Evolutionary conservation across 2,113 vertebrate species (phyloP), one percentile per base, ranked within the genome.

Genomic region (Lampris megalopsis): DNA sequence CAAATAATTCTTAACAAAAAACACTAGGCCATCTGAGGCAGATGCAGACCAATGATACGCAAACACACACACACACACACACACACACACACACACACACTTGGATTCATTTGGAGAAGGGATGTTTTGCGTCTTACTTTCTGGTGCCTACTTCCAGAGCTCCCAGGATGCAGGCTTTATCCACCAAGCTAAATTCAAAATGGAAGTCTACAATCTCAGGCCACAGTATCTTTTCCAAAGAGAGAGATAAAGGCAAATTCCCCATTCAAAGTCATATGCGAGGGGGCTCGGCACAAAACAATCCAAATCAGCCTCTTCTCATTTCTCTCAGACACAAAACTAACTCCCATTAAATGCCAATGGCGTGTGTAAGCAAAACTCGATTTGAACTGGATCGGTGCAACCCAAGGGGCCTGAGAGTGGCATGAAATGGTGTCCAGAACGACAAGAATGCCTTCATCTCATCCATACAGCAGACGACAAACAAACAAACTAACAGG

Each of bases 231-330:
- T 24, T 57, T 50, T 47, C 69, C 43, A 58, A 68, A 81, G 50
- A n/a, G 9, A 69, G 42, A 69, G 54, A 36, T 58, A 64, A 68
- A 13, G 2, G 41, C 63, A 67, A 74, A 63, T 41, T 58, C 48
- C 68, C 13, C 35, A 2, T 45, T 35, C 75, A 72, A 40, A 37
- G 35, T 35, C 48, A 37, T 13, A 60, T 63, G 36, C 40, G 70
- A 47, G 4, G 7, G 43, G 7, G 4, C 43, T 7, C 4, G 7
- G 43, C 43, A 45, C 4, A 7, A 45, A 45, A 45, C 43, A 45
- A 45, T 45, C 43, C 4, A 45, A 45, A 45, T 45, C 53, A 56
- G 11, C 53, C 53, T n/a, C 5, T n/a, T 35, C 11, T 5, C 6
- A 54, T 24, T 24, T 54, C 24, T 24, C 53, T 56, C 13, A 13